Evolutionary conservation across 2,888 invertebrate genomes (phyloP), one percentile per base, ranked within the genome.

Genomic region (Crossocerus cetratus): DNA sequence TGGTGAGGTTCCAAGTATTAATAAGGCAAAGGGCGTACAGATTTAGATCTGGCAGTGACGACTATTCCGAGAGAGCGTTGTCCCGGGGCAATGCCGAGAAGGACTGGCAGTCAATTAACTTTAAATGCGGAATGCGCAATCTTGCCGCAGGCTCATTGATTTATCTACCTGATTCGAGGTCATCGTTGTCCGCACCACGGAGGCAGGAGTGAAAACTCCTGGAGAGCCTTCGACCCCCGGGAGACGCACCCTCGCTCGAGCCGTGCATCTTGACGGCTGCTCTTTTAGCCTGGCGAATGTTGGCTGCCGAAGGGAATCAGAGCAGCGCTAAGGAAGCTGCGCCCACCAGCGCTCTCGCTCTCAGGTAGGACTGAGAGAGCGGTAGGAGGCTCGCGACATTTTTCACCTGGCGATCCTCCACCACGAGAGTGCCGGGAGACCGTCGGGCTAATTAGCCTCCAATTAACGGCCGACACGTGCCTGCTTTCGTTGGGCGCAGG

Each of bases 181-280:
- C 90, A 71, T 90, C 90, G 65, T 88, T 87, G 77, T 90, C 90
- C 44, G 90, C 90, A 77, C 94, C 94, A 82, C 94, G 93, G 82
- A 94, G 91, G 86, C 94, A 94, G 74, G 94, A 94, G 91, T 94
- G 94, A 89, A 94, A 94, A 87, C 94, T 94, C 88, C 94, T 92
- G 60, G 93, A 94, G 78, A 93, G 91, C 72, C 94, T 92, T 77
- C 93, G 84, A 69, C 88, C 89, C 42, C 89, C 87, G 32, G 89
- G 89, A 63, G 90, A 90, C 59, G 90, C 83, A 21, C 87, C 87
- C 73, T 90, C 89, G 77, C 88, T 84, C 64, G 89, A 84, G 65
- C 84, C 73, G 65, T 87, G 86, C 86, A 88, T 84, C 77, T 68
- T 79, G 63, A 13, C 22, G 14, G 18, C 53, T 53, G 18, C 2